These are phyloP conservation scores for Cryptoblepharus egeriae DNA, from an alignment of 2,797 vertebrate genomes.

Conservation along the genomic window DNA sequence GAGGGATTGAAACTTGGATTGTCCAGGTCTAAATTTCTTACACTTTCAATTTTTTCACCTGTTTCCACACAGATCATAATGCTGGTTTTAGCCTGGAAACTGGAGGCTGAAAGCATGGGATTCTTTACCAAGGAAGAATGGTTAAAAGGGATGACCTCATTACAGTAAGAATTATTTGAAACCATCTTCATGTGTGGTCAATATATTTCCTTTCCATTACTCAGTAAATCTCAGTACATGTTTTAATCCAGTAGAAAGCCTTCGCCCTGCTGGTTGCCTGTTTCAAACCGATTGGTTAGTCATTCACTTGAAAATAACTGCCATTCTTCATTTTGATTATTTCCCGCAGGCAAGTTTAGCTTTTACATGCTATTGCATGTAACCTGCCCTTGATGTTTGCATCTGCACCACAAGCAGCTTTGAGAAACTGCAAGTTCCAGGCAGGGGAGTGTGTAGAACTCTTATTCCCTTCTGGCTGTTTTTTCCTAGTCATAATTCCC, in stretches of 20 bases:
- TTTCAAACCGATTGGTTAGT: not conserved
- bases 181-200: conserved; percentile 40
- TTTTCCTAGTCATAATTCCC: not conserved
- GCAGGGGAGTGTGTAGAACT: not conserved
- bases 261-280: not conserved
- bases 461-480: not conserved
- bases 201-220: conserved; percentile 22
- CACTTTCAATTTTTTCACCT: conserved; percentile 22
- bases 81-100: conserved; percentile 97
- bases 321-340: not conserved
- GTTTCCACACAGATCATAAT: conserved; percentile 87
- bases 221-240: not conserved
- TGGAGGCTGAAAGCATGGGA: conserved; percentile 95
- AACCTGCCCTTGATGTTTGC: not conserved
- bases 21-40: conserved; percentile 12
- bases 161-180: conserved; percentile 87
- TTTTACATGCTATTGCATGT: not conserved
- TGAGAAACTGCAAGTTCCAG: not conserved
- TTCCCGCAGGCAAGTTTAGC: not conserved
- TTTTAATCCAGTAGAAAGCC: conserved; percentile 3
- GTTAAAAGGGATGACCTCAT: conserved; percentile 94
- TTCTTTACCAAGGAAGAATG: conserved; percentile 99
- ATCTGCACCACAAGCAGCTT: not conserved
- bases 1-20: too few relatives aligned
- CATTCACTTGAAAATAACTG: not conserved